Evolutionary conservation across 2,797 vertebrate genomes (phyloP), one percentile per base, ranked within the genome.

Genomic region (Delichon dasypus): DNA sequence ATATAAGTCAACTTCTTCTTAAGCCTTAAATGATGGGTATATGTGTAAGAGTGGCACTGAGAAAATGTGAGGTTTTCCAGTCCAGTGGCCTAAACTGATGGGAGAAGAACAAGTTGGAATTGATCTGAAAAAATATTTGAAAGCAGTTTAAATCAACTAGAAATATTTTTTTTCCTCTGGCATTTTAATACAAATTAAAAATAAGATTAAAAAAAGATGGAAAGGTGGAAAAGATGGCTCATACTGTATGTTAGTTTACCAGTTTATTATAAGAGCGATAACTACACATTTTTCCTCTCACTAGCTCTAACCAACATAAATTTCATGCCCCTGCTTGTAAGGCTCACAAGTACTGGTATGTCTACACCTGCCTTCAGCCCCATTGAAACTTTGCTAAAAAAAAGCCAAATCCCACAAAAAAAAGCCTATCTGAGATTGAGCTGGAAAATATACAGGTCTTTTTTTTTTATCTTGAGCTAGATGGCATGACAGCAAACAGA

Each of bases 1-100:
- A 70, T 80, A 88, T 93, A 92, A 95, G 89, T 94, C 93, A 94
- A 86, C 62, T 92, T 91, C 76, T 88, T 64, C 89, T 89, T 95
- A 96, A 96, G 89, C 85, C 88, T 92, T 76, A 88, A 91, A 60
- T 84, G 79, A 95, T 67, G 60, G 53, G 26, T 78, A 42, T 85
- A 71, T 21, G 11, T 60, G 71, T 58, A 75, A 72, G 60, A 72
- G 72, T 67, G 91, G 71, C 57, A 27, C 64, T 60, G 70, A 94
- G 85, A 91, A 85, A 95, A 95, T 93, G 51, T 38, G 57, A 85
- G 38, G 18, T 47, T 93, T 90, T 81, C 47, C 51, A 81, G 19
- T 60, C 75, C 36, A 78, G n/a, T 67, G 71, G 25, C 29, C 58
- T 82, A 77, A 70, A 73, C 16, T 6, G 15, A 17, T 36, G 20